These are phyloP conservation scores for Oopsacas minuta DNA, from an alignment of 37 sponge, comb jelly and placozoan genomes.

Conservation along the genomic window DNA sequence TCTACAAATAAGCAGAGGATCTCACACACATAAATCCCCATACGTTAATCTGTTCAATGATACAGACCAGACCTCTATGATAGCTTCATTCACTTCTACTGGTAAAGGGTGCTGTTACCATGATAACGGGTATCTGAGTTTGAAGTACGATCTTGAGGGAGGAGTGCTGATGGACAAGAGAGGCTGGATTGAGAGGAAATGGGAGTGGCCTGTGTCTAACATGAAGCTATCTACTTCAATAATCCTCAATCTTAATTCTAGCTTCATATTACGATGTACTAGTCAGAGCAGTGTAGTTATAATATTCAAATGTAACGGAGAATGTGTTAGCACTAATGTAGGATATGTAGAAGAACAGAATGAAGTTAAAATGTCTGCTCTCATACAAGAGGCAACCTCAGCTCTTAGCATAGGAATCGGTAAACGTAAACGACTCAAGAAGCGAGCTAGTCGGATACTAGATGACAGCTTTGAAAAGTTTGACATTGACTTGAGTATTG, in stretches of 20 bases:
- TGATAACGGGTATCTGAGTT: constrained; percentile 29
- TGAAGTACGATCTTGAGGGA: constrained; percentile 37
- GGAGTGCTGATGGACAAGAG: constrained; percentile 57
- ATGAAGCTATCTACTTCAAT: constrained; percentile 40
- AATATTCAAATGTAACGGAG: constrained; percentile 36
- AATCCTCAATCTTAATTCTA: constrained; percentile 33
- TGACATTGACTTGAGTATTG: constrained; percentile 6
- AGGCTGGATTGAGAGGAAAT: constrained; percentile 27
- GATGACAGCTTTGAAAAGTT: constrained; percentile 11
- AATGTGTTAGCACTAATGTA: not conserved
- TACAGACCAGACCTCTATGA: constrained; percentile 26
- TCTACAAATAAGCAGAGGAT: constrained; percentile 33
- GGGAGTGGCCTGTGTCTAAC: constrained; percentile 50
- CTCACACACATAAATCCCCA: not conserved
- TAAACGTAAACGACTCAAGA: not conserved
- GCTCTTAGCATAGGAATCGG: not conserved
- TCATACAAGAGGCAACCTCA: constrained; percentile 17
- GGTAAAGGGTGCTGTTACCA: constrained; percentile 65
- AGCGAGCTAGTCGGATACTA: not conserved
- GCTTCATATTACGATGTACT: constrained; percentile 42
- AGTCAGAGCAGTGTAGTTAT: constrained; percentile 33
- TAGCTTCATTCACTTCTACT: constrained; percentile 55
- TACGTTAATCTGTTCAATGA: constrained; percentile 53
- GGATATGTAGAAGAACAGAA: not conserved
- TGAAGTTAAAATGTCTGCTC: not conserved